phyloP scores from a whole-genome alignment of 2,797 vertebrate genomes.

The Cirrhinus mrigala region DNA sequence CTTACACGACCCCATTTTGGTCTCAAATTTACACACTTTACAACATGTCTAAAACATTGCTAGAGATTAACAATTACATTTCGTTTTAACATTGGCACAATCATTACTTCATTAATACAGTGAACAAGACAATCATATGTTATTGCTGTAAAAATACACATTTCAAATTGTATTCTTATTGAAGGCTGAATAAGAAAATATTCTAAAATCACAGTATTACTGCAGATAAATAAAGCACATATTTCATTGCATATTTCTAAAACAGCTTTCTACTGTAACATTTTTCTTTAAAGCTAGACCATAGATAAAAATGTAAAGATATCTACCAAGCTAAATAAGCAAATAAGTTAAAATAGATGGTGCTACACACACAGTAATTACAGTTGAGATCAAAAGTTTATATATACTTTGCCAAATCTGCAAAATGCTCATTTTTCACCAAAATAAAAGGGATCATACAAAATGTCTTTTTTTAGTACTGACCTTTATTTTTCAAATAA shows the following conservation, averaged over 20 bases:
- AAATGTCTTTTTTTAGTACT: too few species aligned
- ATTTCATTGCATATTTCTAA: background rate
- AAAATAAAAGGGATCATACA: too few species aligned
- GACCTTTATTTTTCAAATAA: too few species aligned
- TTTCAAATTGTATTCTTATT: background rate
- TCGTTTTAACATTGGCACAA: background rate
- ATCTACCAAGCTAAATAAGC: background rate
- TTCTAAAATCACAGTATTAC: background rate
- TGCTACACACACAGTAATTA: background rate
- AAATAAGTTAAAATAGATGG: background rate
- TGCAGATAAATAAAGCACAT: background rate
- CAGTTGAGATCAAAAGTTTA: too few species aligned
- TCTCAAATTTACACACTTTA: background rate
- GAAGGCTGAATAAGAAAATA: background rate
- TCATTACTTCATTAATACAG: background rate
- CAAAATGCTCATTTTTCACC: too few species aligned
- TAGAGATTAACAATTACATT: background rate
- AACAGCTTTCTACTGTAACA: background rate
- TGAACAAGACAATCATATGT: background rate
- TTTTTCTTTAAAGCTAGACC: background rate
- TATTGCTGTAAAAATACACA: slow-evolving; percentile 23
- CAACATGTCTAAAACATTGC: background rate
- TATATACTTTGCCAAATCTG: too few species aligned
- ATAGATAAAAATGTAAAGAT: background rate
- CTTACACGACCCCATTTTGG: background rate